These are phyloP conservation scores for Pan troglodytes DNA, from an alignment of 2,113 vertebrate genomes.

Conservation along the genomic window NHGRI_mPanTro3-v2.1_pri NC_086015.1:117240001-117240500, in stretches of 20 bases:
- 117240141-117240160: background rate
- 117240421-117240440: background rate
- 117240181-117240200: background rate
- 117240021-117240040: conserved; percentile 36
- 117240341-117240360: background rate
- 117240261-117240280: background rate
- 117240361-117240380: background rate
- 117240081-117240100: background rate
- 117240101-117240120: background rate
- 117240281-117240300: background rate
- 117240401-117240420: background rate
- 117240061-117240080: background rate
- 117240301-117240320: background rate
- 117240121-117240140: conserved; percentile 32
- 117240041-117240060: background rate
- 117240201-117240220: background rate
- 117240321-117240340: background rate
- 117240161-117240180: background rate
- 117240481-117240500: background rate
- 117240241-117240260: background rate
- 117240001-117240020: background rate
- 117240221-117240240: conserved; percentile 33
- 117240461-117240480: background rate
- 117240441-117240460: background rate
- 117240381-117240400: background rate